phyloP scores from a whole-genome alignment of 2,797 vertebrate species.

The Erithacus rubecula region DNA sequence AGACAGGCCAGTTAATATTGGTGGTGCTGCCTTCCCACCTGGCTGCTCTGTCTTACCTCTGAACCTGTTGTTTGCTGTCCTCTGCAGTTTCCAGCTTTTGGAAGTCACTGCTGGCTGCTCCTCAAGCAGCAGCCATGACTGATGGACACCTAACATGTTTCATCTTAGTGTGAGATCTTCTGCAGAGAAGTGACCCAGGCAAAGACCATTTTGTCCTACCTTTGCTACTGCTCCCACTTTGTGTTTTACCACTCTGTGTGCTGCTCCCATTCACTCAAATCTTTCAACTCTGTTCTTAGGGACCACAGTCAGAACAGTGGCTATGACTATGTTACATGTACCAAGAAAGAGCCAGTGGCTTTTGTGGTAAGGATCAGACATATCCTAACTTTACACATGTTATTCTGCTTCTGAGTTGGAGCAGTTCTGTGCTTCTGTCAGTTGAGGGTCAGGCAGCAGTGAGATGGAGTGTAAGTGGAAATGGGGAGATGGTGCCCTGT shows the following conservation, averaged over 20 bases:
- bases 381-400: neutral
- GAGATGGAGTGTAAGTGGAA: neutral
- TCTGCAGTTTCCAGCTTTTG: neutral
- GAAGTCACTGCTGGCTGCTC: neutral
- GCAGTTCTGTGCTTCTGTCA: neutral
- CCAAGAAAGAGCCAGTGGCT: neutral
- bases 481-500: neutral
- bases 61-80: neutral
- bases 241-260: neutral
- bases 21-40: neutral
- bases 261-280: neutral
- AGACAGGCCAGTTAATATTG: neutral
- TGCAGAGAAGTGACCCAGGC: neutral
- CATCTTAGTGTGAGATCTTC: neutral
- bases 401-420: neutral
- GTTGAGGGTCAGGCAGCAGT: neutral
- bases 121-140: fast-evolving
- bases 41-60: neutral
- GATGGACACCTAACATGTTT: neutral
- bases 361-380: neutral
- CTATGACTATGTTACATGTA: neutral
- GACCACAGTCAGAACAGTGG: neutral
- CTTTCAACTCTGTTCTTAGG: neutral
- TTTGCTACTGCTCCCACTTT: neutral
- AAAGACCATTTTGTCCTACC: neutral